Percentiles rank a stretch among this genome's conserved stretches.
phyloP scores from a whole-genome alignment of 1,140 invertebrate species.

The Drosophila albomicans region DNA sequence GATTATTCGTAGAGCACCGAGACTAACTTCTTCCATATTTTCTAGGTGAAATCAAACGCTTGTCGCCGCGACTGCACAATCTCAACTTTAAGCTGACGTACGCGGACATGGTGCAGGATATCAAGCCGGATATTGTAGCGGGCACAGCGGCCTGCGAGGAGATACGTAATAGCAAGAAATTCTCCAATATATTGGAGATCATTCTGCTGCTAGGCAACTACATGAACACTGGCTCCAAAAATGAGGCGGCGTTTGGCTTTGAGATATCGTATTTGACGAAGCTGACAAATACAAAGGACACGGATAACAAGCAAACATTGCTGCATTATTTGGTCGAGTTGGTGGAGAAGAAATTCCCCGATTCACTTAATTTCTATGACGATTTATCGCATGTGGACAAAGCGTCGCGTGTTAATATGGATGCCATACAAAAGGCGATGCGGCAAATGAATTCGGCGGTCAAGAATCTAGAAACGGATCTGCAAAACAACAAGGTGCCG shows the following conservation, averaged over 20 bases:
- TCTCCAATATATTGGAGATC: constrained; percentile 95
- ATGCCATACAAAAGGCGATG: constrained; percentile 93
- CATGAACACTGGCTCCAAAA: constrained; percentile 97
- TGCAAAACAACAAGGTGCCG: constrained; percentile 91
- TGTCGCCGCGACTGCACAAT: constrained; percentile 94
- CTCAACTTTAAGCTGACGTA: constrained; percentile 92
- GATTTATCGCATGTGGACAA: constrained; percentile 94
- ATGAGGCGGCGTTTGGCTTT: constrained; percentile 97
- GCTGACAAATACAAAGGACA: constrained; percentile 97
- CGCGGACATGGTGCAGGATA: constrained; percentile 93
- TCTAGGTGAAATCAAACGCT: constrained; percentile 91
- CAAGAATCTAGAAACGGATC: constrained; percentile 94
- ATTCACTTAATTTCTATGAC: constrained; percentile 92
- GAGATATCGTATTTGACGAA: constrained; percentile 98
- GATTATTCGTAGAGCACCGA: no score
- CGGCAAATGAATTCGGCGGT: constrained; percentile 94
- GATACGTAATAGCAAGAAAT: constrained; percentile 95
- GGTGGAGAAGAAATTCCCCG: constrained; percentile 95
- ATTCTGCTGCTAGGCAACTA: constrained; percentile 97
- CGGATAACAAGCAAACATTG: constrained; percentile 96
- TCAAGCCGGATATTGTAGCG: constrained; percentile 98
- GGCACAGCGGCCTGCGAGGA: constrained; percentile 98
- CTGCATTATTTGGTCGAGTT: constrained; percentile 96
- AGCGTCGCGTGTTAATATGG: constrained; percentile 93
- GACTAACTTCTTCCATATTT: neutral